A percentile compares a stretch with the other conserved stretches of the same genome.
phyloP scores from a whole-genome alignment of 2,797 vertebrate species.

The Myotis findleyi region DNA sequence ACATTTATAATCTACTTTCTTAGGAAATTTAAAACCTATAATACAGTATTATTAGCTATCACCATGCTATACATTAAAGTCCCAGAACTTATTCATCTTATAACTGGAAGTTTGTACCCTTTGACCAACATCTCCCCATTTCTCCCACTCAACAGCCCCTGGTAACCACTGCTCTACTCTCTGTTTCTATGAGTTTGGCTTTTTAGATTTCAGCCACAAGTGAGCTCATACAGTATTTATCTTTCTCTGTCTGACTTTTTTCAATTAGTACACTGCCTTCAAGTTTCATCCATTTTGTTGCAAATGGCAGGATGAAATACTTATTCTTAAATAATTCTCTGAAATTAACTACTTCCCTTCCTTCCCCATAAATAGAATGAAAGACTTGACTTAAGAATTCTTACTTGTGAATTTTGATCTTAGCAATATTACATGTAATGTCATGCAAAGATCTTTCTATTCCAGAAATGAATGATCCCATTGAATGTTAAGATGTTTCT shows the following conservation, averaged over 20 bases:
- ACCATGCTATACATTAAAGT: background rate
- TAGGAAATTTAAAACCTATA: background rate
- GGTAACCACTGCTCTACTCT: background rate
- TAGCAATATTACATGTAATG: background rate
- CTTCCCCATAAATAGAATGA: background rate
- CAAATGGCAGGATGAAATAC: background rate
- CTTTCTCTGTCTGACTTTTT: background rate
- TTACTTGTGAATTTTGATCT: background rate
- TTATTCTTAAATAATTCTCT: constrained; percentile 16
- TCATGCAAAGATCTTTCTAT: background rate
- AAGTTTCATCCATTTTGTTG: background rate
- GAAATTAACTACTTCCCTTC: background rate
- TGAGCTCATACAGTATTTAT: background rate
- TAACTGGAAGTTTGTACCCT: background rate
- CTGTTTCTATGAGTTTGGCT: background rate
- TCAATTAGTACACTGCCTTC: background rate
- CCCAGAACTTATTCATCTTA: background rate
- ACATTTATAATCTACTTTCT: background rate
- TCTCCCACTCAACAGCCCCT: background rate
- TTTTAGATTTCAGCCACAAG: background rate
- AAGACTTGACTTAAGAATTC: background rate
- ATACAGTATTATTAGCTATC: background rate
- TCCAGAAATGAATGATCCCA: constrained; percentile 28
- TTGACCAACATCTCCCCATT: background rate
- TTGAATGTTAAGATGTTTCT: constrained; percentile 35